Base-by-base conservation (phyloP, 2,888 invertebrate genomes). In the Lepidonotus clava region DNA sequence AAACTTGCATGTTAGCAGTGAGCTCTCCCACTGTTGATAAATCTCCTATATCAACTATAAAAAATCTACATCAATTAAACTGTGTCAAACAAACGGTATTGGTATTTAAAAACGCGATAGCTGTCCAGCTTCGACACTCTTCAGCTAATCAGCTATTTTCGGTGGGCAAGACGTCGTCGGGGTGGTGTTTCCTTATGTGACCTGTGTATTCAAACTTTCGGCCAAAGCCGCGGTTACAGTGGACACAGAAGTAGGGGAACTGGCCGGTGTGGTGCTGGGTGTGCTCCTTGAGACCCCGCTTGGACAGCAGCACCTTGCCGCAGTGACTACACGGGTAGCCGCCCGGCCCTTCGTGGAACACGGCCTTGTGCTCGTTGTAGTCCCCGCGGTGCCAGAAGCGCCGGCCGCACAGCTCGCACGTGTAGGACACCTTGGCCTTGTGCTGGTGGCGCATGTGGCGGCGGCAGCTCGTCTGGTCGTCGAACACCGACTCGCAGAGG, bases 351-450 rank as follows among this genome's bases (percentile, higher is more conserved):
- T 80, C 80, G 46, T 80, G 80, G 80, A 80, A 80, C 24, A 80
- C 80, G 11, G 51, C 51, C 24, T 80, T 80, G 51, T 80, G 80
- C 28, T 80, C 80, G 0, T 4, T 80, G 46, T 80, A 80, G 32
- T 80, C 80, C 1, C 46, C 80, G 28, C 46, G 80, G 51, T 80
- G 80, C 80, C 80, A 80, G 46, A 80, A 80, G n/a, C 80, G 80
- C 40, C 51, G 24, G 80, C 80, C 80, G 46, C 80, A 80, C 80
- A 80, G 28, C 46, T 80, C 80, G 46, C 80, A 80, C 28, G 46
- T 80, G 51, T 80, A 80, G 41, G 80, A 80, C 80, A 80, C 80
- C 51, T 80, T 80, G 14, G 80, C 80, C 28, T 80, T 80, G 80
- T 80, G 80, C 51, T 41, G 46, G 40, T 80, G 41, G 11, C 51